Base-by-base conservation (phyloP, 2,113 vertebrate species). In the Chlorodrepanis virens region DNA sequence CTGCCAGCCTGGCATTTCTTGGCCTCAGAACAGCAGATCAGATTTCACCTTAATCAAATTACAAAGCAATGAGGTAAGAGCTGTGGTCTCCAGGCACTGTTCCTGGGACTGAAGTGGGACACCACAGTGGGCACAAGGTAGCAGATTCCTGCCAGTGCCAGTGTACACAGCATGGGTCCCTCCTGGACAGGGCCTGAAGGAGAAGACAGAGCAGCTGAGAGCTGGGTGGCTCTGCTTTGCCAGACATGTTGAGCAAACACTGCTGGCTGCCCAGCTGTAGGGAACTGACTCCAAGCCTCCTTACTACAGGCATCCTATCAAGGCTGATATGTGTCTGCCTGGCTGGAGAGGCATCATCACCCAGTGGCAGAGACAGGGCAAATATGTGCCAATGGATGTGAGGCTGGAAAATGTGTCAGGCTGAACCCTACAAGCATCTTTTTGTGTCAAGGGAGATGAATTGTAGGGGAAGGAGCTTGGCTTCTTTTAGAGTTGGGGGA, bases 31-130 rank as follows among this genome's bases (percentile, higher is more conserved):
- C 8, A 52, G 40, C 57, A 40, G 52, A 75, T 89, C 19, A 64
- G 31, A 59, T 87, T 94, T 84, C 84, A 79, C 70, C 65, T 91
- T 78, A 77, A 79, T 72, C 61, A 68, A 84, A 52, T 52, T 67
- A 53, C 65, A 81, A 50, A 75, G 47, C 52, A 20, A 29, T 63
- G 68, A 89, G 77, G 39, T 89, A 14, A 82, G 74, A 82, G 57
- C 24, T 17, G 65, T 78, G 64, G 24, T 89, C 49, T 93, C 65
- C 21, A 59, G 74, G 31, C 37, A 4, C 16, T 42, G 53, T 60
- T 68, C 9, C 81, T 87, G 68, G 74, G 65, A 44, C 40, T 17
- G 37, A 74, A 59, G 45, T 24, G 31, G 14, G 33, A 59, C 47
- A 53, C 40, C 50, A 31, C 67, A 25, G 35, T 11, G 23, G 47